phyloP scores from a whole-genome alignment of 2,797 vertebrate species.

The Peromyscus eremicus region DNA sequence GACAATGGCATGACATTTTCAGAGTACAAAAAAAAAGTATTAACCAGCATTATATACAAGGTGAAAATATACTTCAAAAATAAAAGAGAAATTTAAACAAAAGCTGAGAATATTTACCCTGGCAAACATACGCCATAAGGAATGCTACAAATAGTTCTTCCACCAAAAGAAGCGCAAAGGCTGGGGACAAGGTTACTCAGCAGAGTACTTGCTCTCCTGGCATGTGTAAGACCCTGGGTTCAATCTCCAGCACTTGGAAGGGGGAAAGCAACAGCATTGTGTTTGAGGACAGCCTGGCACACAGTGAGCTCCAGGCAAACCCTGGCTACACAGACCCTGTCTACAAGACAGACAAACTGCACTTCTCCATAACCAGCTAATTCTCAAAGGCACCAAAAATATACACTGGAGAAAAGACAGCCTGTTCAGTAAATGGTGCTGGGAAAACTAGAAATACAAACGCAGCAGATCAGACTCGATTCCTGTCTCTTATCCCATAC shows the following conservation, averaged over 20 bases:
- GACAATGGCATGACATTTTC: background rate
- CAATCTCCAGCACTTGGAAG: background rate
- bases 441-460: background rate
- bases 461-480: background rate
- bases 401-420: background rate
- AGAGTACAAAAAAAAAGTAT: background rate
- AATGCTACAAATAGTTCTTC: slow-evolving; percentile 18
- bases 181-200: background rate
- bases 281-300: background rate
- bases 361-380: background rate
- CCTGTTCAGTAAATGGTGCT: background rate
- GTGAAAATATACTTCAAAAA: background rate
- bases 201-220: background rate
- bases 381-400: background rate
- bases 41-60: background rate
- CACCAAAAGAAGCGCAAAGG: background rate
- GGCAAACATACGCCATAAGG: background rate
- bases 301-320: background rate
- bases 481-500: background rate
- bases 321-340: background rate
- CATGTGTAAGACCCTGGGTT: background rate
- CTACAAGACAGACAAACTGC: background rate
- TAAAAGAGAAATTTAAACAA: slow-evolving; percentile 41
- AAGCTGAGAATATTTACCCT: slow-evolving; percentile 26
- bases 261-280: background rate